Base-by-base conservation (phyloP, 2,888 invertebrate species). In the Lasiommata megera region DNA sequence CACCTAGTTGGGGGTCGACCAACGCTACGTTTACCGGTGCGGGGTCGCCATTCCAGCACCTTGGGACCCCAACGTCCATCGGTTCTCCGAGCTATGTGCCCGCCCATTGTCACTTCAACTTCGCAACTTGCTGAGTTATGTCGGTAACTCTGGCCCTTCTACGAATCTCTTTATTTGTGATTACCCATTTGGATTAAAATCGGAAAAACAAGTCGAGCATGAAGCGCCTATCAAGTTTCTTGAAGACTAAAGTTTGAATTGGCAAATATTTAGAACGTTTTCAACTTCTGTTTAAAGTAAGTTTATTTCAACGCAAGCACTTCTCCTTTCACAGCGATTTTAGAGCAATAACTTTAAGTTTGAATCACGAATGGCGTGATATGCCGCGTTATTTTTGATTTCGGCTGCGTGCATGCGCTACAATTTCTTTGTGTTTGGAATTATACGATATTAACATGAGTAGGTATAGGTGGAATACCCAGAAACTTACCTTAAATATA, bases 401-500 rank as follows among this genome's bases (percentile, higher is more conserved):
- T 14, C 37, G 8, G 9, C 37, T 16, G 29, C 37, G 36, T 29
- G 51, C 51, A 38, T 8, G 51, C 38, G 38, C 16, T 51, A 11
- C 28, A 11, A 28, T 1, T 51, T 38, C 28, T 29, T 40, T 28
- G 23, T 29, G 37, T 38, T 51, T 16, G 16, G 11, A n/a, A 51
- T 38, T 37, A n/a, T 37, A 14, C 12, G 37, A 37, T 14, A 12
- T 16, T 29, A 29, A 29, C 12, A 23, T 18, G 5, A n/a, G 6
- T 41, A 41, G n/a, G 17, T 9, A 17, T n/a, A 43, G 0, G 23
- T 9, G 14, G 34, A 57, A 53, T 8, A 11, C 28, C 31, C 9
- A 38, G 37, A 38, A 31, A 14, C 62, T 65, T 59, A 65, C 65
- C 64, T 65, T 62, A 65, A 61, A 51, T 62, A 58, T 64, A 50